Evolutionary conservation across 2,113 vertebrate species (phyloP).

Genomic region (Alligator sinensis): DNA sequence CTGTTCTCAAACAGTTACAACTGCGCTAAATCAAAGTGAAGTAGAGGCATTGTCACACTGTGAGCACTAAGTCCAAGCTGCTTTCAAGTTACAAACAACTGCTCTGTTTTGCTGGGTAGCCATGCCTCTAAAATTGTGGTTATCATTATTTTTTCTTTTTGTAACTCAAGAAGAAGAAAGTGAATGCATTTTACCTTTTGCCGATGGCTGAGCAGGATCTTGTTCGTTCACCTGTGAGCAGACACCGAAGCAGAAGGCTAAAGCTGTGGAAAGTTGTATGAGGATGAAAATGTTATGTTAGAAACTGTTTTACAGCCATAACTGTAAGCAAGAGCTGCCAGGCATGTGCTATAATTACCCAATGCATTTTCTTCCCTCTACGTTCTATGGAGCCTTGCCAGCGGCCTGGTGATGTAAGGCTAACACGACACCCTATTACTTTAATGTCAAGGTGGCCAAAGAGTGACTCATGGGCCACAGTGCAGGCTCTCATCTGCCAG

Average conservation of each 20-base stretch:
- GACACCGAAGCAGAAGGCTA: neutral
- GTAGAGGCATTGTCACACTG: neutral
- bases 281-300: neutral
- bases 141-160: neutral
- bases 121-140: neutral
- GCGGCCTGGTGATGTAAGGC: neutral
- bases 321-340: neutral
- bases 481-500: neutral
- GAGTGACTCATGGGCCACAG: neutral
- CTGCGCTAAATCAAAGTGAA: neutral
- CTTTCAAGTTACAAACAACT: neutral
- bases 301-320: neutral
- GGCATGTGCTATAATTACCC: neutral
- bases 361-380: neutral
- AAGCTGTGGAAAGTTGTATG: neutral
- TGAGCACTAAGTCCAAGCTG: neutral
- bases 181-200: neutral
- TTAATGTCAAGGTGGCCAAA: neutral
- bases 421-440: neutral
- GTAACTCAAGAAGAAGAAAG: neutral
- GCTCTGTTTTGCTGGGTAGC: neutral
- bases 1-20: neutral
- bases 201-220: neutral
- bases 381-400: neutral
- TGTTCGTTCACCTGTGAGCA: neutral